phyloP scores from a whole-genome alignment of 2,113 vertebrate genomes.

The Mesoclemmys tuberculata region DNA sequence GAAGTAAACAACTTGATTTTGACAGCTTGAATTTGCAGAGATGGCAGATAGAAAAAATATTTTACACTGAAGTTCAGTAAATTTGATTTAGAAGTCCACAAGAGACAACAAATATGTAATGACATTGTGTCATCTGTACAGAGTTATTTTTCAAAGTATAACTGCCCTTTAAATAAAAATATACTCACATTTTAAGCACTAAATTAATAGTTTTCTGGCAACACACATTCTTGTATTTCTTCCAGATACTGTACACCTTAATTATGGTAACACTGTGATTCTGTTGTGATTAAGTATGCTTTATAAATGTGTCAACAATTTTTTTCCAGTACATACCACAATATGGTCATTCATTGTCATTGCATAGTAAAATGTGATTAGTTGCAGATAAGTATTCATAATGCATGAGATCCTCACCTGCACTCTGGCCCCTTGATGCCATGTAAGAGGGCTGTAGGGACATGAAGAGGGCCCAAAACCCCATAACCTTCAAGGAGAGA shows the following conservation, averaged over 20 bases:
- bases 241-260: background rate
- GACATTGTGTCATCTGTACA: background rate
- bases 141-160: background rate
- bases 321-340: background rate
- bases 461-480: background rate
- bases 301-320: background rate
- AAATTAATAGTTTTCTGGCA: background rate
- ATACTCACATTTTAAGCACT: constrained; percentile 2
- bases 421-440: background rate
- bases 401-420: background rate
- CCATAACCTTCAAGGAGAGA: background rate
- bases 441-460: background rate
- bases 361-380: background rate
- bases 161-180: background rate
- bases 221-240: background rate
- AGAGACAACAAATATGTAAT: background rate
- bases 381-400: background rate
- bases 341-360: background rate
- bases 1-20: background rate
- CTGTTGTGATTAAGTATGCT: background rate
- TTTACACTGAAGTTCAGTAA: background rate
- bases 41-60: background rate
- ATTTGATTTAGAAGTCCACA: background rate
- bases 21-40: background rate
- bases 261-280: background rate